These are phyloP conservation scores for Cancer borealis DNA, from an alignment of 2,888 invertebrate genomes.

Conservation along the genomic window DNA sequence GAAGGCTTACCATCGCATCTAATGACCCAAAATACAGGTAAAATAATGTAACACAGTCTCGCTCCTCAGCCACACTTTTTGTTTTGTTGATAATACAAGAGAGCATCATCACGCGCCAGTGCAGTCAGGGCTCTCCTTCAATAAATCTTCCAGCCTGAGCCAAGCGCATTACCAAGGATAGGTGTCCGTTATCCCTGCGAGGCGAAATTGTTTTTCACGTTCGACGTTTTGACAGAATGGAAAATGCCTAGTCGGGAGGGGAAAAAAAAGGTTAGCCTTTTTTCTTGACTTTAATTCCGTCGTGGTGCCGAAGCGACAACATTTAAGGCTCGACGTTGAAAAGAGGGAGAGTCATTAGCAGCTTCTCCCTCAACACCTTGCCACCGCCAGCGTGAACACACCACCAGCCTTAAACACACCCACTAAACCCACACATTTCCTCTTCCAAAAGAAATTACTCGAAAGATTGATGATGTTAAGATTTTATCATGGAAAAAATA, in stretches of 20 bases:
- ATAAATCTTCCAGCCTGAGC: conserved; percentile 61
- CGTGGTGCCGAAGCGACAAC: conserved; percentile 48
- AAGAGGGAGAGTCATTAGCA: conserved; percentile 48
- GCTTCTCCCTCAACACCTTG: conserved; percentile 24
- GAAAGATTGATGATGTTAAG: background rate
- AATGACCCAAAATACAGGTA: background rate
- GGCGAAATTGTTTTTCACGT: conserved; percentile 58
- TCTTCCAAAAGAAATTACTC: background rate
- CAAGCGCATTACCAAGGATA: conserved; percentile 59
- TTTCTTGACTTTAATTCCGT: conserved; percentile 59
- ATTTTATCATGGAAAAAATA: background rate
- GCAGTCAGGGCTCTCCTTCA: conserved; percentile 39
- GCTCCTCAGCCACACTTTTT: background rate
- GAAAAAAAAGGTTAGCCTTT: conserved; percentile 46
- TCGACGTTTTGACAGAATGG: conserved; percentile 67
- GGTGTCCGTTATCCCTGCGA: conserved; percentile 54
- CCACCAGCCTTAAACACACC: background rate
- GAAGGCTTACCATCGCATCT: background rate
- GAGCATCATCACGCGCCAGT: background rate
- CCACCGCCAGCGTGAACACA: background rate
- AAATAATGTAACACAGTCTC: background rate
- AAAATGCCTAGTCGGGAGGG: conserved; percentile 50
- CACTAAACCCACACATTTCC: background rate
- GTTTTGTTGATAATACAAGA: background rate
- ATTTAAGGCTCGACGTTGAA: conserved; percentile 39